Evolutionary conservation across 1,140 invertebrate species (phyloP).

Genomic region (Caenorhabditis inopinata): DNA sequence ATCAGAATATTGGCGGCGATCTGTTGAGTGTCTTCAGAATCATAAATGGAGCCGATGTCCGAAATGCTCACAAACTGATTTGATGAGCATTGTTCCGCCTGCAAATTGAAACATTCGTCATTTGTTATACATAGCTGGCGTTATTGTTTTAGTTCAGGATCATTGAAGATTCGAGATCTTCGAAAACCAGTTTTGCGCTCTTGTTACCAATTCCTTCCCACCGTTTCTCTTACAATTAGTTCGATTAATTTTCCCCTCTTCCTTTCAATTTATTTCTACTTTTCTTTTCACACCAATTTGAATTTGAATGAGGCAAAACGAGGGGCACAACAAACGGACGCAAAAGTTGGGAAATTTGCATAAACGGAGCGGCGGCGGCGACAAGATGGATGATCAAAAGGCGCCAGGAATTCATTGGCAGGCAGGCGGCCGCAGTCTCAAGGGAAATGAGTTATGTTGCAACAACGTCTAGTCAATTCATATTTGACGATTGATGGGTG

Average conservation of each 20-base stretch:
- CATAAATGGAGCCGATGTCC: conserved; percentile 11
- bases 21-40: conserved; percentile 16
- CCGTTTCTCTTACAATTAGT: neutral
- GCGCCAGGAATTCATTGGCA: conserved; percentile 31
- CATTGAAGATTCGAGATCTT: neutral
- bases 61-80: conserved; percentile 15
- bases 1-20: conserved; percentile 18
- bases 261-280: conserved; percentile 12
- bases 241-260: neutral
- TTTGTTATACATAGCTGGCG: too few relatives aligned
- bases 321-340: neutral
- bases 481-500: conserved; percentile 28
- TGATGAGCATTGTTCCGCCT: conserved; percentile 24
- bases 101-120: too few relatives aligned
- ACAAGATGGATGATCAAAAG: conserved; percentile 32
- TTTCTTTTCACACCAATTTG: conserved; percentile 30
- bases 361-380: conserved; percentile 23
- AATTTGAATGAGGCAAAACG: conserved; percentile 17
- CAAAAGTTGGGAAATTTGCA: conserved; percentile 4
- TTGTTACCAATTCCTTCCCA: neutral
- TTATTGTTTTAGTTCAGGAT: neutral
- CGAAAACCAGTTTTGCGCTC: neutral
- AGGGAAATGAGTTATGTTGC: conserved; percentile 9
- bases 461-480: conserved; percentile 29
- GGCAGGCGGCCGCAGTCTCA: neutral